Conservation (phyloP, 2,797 vertebrate genomes). For the Sebastes melanostomus region DNA sequence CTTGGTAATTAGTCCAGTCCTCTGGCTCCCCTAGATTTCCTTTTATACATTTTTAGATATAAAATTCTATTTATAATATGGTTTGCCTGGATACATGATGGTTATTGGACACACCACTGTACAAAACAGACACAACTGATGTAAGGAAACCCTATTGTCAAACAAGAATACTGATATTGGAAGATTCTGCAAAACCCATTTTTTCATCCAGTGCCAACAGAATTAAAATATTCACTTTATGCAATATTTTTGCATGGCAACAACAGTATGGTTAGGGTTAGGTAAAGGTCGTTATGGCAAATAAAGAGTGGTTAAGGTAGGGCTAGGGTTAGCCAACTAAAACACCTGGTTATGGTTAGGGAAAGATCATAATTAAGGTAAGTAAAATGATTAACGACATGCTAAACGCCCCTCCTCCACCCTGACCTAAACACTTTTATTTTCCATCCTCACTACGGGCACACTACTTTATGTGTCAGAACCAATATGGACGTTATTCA, state of each 20-base stretch:
- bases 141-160: neutral
- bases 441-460: neutral
- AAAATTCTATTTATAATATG: too few species aligned
- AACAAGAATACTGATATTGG: neutral
- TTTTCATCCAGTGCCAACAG: neutral
- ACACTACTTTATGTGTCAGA: neutral
- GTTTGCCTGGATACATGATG: too few species aligned
- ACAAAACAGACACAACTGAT: neutral
- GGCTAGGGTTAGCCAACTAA: neutral
- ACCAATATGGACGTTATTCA: neutral
- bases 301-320: neutral
- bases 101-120: neutral
- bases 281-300: neutral
- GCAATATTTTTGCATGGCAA: neutral
- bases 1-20: too few species aligned
- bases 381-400: neutral
- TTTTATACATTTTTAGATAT: too few species aligned
- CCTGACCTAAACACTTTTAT: neutral
- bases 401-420: neutral
- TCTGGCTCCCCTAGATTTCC: too few species aligned
- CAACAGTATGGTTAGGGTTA: neutral
- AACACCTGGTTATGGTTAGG: neutral
- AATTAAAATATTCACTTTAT: neutral
- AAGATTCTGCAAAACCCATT: neutral
- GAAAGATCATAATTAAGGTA: neutral